A percentile compares a stretch with the other conserved stretches of the same genome.
These are phyloP conservation scores for Esox niger DNA, from an alignment of 2,113 vertebrate genomes.

Conservation along the genomic window DNA sequence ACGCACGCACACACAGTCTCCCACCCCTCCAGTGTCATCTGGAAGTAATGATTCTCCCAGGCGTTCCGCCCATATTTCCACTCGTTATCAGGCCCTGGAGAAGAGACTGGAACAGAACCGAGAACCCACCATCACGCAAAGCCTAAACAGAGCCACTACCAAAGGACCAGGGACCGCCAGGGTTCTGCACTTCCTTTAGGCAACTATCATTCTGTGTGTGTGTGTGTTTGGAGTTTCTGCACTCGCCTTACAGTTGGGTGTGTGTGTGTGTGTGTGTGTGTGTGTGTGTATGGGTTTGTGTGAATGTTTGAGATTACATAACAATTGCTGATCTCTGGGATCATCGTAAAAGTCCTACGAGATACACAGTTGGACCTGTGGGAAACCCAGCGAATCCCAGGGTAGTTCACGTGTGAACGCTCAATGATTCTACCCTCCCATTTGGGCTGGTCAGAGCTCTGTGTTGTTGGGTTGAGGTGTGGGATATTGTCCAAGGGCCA, in stretches of 20 bases:
- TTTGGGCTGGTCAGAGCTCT: neutral
- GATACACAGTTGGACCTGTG: too few relatives aligned
- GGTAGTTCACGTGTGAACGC: too few relatives aligned
- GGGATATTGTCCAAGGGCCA: constrained; percentile 33
- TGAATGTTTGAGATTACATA: neutral
- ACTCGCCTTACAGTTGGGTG: too few relatives aligned
- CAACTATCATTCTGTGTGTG: neutral
- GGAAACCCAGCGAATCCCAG: too few relatives aligned
- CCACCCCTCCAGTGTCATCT: constrained; percentile 9
- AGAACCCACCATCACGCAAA: neutral
- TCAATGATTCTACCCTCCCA: constrained; percentile 9
- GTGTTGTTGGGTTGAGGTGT: constrained; percentile 1
- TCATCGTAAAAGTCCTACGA: too few relatives aligned
- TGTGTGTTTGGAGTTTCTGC: too few relatives aligned
- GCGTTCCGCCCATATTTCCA: constrained; percentile 5
- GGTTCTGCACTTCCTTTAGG: neutral
- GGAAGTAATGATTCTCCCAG: constrained; percentile 20
- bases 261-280: constrained; percentile 10
- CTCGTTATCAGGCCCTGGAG: constrained; percentile 1
- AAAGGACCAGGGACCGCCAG: too few relatives aligned
- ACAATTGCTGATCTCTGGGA: neutral
- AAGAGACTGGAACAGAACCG: neutral
- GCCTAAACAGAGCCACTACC: too few relatives aligned
- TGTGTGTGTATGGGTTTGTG: constrained; percentile 9
- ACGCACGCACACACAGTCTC: neutral